A percentile compares a stretch with the other conserved stretches of the same genome.
phyloP scores from a whole-genome alignment of 2,113 vertebrate genomes.

The Eublepharis macularius region DNA sequence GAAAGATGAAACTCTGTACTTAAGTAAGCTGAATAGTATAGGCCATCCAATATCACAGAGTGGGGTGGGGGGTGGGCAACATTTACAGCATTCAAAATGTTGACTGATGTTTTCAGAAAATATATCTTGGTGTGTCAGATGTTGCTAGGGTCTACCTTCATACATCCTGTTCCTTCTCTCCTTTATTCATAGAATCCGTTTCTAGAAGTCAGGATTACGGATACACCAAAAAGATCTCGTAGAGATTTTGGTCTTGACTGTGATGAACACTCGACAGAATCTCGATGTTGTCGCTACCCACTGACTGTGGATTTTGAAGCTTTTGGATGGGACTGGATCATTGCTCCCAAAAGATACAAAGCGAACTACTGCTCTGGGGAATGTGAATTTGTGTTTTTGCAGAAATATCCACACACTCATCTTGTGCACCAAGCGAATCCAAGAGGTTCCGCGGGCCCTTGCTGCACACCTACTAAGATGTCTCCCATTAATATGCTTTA shows the following conservation, averaged over 20 bases:
- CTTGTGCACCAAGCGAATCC: slow-evolving; percentile 97
- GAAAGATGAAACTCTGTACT: no score
- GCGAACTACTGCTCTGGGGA: slow-evolving; percentile 98
- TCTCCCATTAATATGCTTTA: slow-evolving; percentile 99
- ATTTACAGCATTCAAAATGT: not conserved
- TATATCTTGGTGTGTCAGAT: not conserved
- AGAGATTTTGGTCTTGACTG: slow-evolving; percentile 95
- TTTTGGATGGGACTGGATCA: slow-evolving; percentile 99
- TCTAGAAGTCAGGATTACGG: slow-evolving; percentile 95
- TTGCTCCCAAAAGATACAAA: slow-evolving; percentile 99
- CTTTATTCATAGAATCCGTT: slow-evolving; percentile 88
- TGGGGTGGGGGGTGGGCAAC: no score
- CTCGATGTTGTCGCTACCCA: slow-evolving; percentile 94
- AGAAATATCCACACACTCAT: slow-evolving; percentile 97
- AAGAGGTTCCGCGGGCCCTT: slow-evolving; percentile 91
- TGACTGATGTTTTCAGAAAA: not conserved
- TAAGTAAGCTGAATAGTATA: no score
- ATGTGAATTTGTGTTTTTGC: slow-evolving; percentile 97
- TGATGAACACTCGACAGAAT: slow-evolving; percentile 92
- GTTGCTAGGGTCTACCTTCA: not conserved
- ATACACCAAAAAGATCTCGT: slow-evolving; percentile 85
- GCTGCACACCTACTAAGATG: slow-evolving; percentile 99
- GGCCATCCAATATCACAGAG: no score
- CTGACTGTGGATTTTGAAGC: slow-evolving; percentile 98
- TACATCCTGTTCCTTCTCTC: slow-evolving; percentile 14